These are phyloP conservation scores for Pseudochirops corinnae DNA, from an alignment of 2,797 vertebrate species.

Conservation along the genomic window DNA sequence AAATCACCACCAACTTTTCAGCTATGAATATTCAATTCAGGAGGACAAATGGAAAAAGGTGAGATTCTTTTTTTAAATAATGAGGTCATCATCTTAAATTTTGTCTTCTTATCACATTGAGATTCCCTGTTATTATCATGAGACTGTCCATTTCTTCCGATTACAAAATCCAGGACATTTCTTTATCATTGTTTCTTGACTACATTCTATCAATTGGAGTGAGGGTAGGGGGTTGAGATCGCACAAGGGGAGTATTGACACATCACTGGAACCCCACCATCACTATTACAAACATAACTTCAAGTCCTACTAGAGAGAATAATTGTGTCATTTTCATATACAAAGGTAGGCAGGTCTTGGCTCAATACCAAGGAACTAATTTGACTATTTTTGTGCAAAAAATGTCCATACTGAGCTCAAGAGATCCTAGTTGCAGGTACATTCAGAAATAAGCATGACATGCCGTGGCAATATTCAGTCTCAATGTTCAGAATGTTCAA, in stretches of 20 bases:
- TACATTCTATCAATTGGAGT: not conserved
- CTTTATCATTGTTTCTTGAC: slow-evolving; percentile 25
- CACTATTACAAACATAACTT: slow-evolving; percentile 21
- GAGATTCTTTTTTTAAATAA: slow-evolving; percentile 65
- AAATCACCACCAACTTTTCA: slow-evolving; percentile 16
- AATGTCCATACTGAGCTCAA: slow-evolving; percentile 52
- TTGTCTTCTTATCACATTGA: slow-evolving; percentile 55
- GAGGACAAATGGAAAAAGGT: slow-evolving; percentile 52
- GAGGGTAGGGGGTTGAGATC: not conserved
- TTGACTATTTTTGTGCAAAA: slow-evolving; percentile 50
- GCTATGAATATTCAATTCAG: slow-evolving; percentile 61
- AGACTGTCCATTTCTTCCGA: slow-evolving; percentile 25
- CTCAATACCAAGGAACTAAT: slow-evolving; percentile 32
- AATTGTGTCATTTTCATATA: slow-evolving; percentile 41
- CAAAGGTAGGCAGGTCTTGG: slow-evolving; percentile 39
- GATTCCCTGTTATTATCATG: slow-evolving; percentile 62
- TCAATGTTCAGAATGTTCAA: slow-evolving; percentile 34
- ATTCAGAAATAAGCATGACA: slow-evolving; percentile 14
- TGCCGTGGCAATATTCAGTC: slow-evolving; percentile 34
- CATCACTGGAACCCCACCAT: not conserved
- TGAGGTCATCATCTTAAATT: slow-evolving; percentile 70
- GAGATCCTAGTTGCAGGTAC: slow-evolving; percentile 48
- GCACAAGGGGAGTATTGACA: not conserved
- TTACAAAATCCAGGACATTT: not conserved
- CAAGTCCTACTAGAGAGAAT: not conserved